Evolutionary conservation across 2,888 invertebrate genomes (phyloP).

Genomic region (Marronus borbonicus): DNA sequence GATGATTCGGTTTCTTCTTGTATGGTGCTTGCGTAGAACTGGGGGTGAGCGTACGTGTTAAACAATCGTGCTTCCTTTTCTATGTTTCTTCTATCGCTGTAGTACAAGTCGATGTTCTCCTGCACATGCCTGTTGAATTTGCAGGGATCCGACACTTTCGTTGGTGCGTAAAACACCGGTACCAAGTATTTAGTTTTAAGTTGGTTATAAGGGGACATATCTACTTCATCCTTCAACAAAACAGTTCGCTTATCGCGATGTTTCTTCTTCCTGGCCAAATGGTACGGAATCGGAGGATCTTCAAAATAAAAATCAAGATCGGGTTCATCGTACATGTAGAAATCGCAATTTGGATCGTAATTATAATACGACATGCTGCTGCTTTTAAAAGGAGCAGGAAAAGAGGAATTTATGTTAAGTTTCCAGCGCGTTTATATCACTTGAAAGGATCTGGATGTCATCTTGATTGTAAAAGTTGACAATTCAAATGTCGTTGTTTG

Average conservation of each 20-base stretch:
- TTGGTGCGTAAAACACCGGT: slow-evolving; percentile 43
- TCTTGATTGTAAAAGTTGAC: not conserved
- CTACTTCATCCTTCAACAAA: not conserved
- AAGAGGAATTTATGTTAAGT: slow-evolving; percentile 11
- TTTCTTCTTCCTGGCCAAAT: slow-evolving; percentile 1
- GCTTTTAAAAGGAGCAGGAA: not conserved
- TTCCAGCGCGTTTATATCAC: not conserved
- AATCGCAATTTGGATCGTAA: slow-evolving; percentile 45
- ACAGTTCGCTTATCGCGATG: not conserved
- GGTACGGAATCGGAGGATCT: slow-evolving; percentile 26
- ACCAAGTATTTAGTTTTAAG: slow-evolving; percentile 35
- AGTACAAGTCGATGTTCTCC: slow-evolving; percentile 46
- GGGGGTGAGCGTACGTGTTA: slow-evolving; percentile 10
- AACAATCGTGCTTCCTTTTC: slow-evolving; percentile 45
- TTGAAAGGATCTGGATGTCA: slow-evolving; percentile 17
- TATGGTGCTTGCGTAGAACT: slow-evolving; percentile 24
- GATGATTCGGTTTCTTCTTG: slow-evolving; percentile 44
- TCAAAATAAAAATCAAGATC: slow-evolving; percentile 28
- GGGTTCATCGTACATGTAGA: slow-evolving; percentile 42
- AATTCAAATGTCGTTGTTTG: not conserved
- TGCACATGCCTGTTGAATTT: slow-evolving; percentile 1
- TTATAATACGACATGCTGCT: slow-evolving; percentile 44
- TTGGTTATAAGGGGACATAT: not conserved
- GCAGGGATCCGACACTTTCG: slow-evolving; percentile 21
- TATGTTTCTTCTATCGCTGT: slow-evolving; percentile 45